These are phyloP conservation scores for Cynocephalus volans DNA, from an alignment of 2,113 vertebrate species.

Conservation along the genomic window DNA sequence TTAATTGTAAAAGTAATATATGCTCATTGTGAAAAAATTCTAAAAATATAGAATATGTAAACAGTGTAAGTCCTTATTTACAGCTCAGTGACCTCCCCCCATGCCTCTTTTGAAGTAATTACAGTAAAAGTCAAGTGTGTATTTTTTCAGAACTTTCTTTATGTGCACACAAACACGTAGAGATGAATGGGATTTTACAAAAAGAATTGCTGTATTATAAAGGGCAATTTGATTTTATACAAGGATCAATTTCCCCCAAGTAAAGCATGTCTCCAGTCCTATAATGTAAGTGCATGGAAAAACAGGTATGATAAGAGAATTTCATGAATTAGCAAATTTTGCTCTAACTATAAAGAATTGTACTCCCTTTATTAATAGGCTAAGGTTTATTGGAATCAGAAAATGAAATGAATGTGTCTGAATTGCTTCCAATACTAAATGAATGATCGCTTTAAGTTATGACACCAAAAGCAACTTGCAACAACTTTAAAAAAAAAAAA, in stretches of 20 bases:
- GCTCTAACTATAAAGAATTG: not conserved
- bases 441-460: not conserved
- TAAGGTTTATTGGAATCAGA: constrained; percentile 31
- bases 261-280: constrained; percentile 27
- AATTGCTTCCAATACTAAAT: not conserved
- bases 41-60: not conserved
- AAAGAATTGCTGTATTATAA: constrained; percentile 16
- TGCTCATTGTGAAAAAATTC: not conserved
- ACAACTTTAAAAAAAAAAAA: not conserved
- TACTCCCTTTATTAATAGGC: not conserved
- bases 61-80: not conserved
- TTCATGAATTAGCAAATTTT: constrained; percentile 46
- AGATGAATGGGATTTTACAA: not conserved
- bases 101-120: not conserved
- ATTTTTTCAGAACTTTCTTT: constrained; percentile 34
- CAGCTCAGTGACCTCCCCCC: not conserved
- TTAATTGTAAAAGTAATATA: constrained; percentile 2
- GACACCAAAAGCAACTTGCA: constrained; percentile 9
- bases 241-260: not conserved
- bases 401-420: constrained; percentile 22
- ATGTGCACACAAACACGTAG: not conserved
- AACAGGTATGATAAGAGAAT: constrained; percentile 46
- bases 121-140: not conserved
- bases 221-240: constrained; percentile 26
- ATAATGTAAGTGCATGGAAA: constrained; percentile 17